Conservation (phyloP, 2,888 invertebrate genomes). For the Eristalis tenax region DNA sequence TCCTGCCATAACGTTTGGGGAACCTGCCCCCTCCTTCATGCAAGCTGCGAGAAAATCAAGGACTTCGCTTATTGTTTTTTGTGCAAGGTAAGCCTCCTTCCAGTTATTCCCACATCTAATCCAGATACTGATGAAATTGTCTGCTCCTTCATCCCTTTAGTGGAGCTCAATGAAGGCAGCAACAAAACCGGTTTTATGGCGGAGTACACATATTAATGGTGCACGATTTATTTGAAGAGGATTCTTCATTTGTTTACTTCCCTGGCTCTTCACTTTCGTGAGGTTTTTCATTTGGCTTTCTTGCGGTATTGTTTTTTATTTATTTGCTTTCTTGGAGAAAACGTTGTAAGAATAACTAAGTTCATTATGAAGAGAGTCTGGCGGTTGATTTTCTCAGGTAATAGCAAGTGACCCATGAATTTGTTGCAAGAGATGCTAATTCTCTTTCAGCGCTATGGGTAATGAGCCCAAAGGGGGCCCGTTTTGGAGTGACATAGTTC, state of each 20-base stretch:
- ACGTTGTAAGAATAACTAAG: neutral
- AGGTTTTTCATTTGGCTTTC: neutral
- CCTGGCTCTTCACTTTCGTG: neutral
- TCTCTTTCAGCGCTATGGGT: neutral
- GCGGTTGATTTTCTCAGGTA: neutral
- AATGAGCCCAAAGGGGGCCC: neutral
- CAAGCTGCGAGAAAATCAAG: neutral
- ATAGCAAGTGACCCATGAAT: neutral
- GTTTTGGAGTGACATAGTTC: neutral
- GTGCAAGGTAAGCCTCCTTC: neutral
- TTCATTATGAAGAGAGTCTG: neutral
- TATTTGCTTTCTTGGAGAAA: neutral
- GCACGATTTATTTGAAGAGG: conserved; percentile 1
- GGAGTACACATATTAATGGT: neutral
- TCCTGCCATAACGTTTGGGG: neutral
- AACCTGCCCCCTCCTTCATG: neutral
- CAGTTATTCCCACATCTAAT: neutral
- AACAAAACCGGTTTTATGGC: neutral
- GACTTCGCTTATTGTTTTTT: neutral
- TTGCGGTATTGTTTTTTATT: neutral
- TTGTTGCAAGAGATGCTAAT: neutral
- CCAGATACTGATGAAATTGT: neutral
- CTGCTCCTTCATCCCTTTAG: neutral
- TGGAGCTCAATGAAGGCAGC: neutral
- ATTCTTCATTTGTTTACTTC: neutral